Conservation (phyloP, 2,888 invertebrate genomes). For the Drosophila quinaria region DNA sequence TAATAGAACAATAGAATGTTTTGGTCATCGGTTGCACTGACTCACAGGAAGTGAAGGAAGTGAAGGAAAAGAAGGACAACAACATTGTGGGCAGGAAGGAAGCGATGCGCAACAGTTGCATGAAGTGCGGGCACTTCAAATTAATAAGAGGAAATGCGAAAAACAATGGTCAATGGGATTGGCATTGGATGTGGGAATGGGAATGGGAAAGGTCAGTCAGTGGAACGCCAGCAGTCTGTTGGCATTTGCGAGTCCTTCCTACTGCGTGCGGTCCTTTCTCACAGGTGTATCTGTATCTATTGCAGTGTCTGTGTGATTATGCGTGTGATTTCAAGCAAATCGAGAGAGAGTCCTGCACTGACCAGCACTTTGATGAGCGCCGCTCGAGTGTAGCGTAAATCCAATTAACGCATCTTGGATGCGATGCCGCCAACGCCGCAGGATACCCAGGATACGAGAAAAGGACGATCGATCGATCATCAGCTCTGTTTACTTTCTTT, state of each 20-base stretch:
- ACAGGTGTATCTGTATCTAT: constrained; percentile 62
- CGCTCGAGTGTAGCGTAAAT: constrained; percentile 66
- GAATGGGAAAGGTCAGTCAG: constrained; percentile 58
- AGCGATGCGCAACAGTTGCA: constrained; percentile 77
- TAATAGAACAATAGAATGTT: constrained; percentile 75
- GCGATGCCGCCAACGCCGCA: constrained; percentile 43
- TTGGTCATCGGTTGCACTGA: constrained; percentile 57
- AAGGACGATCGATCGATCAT: constrained; percentile 54
- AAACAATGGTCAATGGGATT: constrained; percentile 51
- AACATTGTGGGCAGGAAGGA: constrained; percentile 48
- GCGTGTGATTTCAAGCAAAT: constrained; percentile 63
- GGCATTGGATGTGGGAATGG: constrained; percentile 18
- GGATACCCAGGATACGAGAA: constrained; percentile 28
- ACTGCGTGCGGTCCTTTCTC: constrained; percentile 76
- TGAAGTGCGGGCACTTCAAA: constrained; percentile 77
- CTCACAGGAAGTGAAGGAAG: constrained; percentile 75
- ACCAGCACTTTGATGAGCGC: constrained; percentile 61
- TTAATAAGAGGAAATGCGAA: constrained; percentile 75
- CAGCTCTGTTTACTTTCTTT: constrained; percentile 56
- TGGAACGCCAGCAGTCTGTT: constrained; percentile 56
- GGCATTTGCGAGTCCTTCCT: constrained; percentile 41
- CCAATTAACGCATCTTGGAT: constrained; percentile 69
- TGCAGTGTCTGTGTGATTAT: constrained; percentile 34
- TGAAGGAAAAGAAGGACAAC: constrained; percentile 32
- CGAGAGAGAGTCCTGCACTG: constrained; percentile 46